Conservation (phyloP, 2,888 invertebrate genomes). For the Sicus ferrugineus region DNA sequence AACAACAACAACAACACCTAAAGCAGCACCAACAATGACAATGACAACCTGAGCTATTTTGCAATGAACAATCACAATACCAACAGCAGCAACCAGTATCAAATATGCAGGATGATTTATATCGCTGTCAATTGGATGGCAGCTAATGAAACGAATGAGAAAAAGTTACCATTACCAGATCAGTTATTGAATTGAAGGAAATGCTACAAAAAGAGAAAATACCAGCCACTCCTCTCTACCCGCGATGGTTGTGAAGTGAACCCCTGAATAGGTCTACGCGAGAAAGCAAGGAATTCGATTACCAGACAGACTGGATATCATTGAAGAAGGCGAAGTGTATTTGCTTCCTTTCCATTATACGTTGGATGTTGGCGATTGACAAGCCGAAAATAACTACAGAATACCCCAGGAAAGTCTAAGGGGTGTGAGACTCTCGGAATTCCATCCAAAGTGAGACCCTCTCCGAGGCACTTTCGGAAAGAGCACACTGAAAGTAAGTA, state of each 20-base stretch:
- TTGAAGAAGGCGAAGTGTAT: no score
- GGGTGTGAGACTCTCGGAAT: no score
- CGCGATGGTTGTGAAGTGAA: background rate
- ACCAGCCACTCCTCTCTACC: background rate
- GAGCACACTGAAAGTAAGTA: no score
- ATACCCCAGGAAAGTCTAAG: no score
- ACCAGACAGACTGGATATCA: no score
- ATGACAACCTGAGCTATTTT: background rate
- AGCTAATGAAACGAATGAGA: constrained; percentile 17
- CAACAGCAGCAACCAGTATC: background rate
- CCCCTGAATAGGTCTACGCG: background rate
- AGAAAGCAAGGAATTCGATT: no score
- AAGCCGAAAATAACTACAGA: no score
- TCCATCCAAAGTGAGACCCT: no score
- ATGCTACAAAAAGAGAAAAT: background rate
- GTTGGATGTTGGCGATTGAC: no score
- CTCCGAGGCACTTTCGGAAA: no score
- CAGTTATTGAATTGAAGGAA: constrained; percentile 24
- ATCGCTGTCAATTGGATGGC: constrained; percentile 24
- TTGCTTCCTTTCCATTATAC: no score
- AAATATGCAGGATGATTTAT: constrained; percentile 25
- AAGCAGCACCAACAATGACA: no score
- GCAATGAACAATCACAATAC: background rate
- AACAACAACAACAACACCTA: background rate
- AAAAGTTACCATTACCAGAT: constrained; percentile 25